phyloP scores from a whole-genome alignment of 1,140 invertebrate genomes.

The Trissolcus basalis region DNA sequence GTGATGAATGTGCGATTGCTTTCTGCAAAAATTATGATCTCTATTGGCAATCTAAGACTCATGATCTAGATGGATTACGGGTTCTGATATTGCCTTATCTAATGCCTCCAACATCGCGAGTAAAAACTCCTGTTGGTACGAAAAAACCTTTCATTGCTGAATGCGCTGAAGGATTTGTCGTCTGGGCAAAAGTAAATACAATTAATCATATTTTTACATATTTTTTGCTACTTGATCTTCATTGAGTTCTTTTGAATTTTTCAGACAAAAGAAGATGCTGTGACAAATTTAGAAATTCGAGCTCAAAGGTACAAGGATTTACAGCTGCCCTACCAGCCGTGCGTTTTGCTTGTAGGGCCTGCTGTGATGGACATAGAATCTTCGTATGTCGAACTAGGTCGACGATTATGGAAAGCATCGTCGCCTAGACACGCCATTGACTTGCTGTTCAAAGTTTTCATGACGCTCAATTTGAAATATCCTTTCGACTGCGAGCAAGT shows the following conservation, averaged over 20 bases:
- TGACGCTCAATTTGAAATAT: constrained; percentile 44
- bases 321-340: constrained; percentile 35
- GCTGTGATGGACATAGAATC: constrained; percentile 30
- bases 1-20: constrained; percentile 34
- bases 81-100: constrained; percentile 48
- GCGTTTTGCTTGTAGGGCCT: constrained; percentile 35
- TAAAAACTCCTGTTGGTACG: constrained; percentile 48
- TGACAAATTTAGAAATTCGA: constrained; percentile 29
- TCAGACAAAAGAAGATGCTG: constrained; percentile 29
- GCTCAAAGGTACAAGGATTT: constrained; percentile 45
- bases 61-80: constrained; percentile 29
- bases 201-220: background rate
- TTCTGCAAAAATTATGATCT: constrained; percentile 51
- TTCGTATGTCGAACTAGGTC: constrained; percentile 22
- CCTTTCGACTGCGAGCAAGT: constrained; percentile 55
- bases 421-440: constrained; percentile 29
- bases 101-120: constrained; percentile 43
- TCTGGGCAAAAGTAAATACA: constrained; percentile 41
- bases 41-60: constrained; percentile 13
- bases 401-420: constrained; percentile 25
- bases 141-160: constrained; percentile 51
- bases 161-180: constrained; percentile 49
- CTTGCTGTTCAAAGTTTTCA: constrained; percentile 39
- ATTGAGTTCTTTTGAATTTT: constrained; percentile 1
- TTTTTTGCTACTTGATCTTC: background rate